Evolutionary conservation across 1,140 invertebrate genomes (phyloP).

Genomic region (Radopholus similis): DNA sequence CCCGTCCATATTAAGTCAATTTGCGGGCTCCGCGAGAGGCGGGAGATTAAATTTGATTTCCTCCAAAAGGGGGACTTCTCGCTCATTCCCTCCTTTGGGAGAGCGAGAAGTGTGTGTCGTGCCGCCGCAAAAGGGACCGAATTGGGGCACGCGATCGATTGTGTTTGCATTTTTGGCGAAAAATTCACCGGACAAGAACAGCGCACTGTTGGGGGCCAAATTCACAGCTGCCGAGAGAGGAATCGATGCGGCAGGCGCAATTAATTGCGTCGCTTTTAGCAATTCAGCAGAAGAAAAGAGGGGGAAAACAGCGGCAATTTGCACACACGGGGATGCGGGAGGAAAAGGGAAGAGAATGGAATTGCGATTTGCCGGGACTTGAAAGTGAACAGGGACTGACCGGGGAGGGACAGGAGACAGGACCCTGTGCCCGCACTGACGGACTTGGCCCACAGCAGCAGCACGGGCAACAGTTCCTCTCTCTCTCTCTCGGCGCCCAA

Average conservation of each 20-base stretch:
- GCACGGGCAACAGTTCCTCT: too few relatives aligned
- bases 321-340: not conserved
- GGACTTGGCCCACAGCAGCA: too few relatives aligned
- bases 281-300: not conserved
- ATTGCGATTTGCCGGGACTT: too few relatives aligned
- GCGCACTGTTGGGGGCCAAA: not conserved
- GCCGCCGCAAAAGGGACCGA: too few relatives aligned
- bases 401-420: too few relatives aligned
- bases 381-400: too few relatives aligned
- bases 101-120: not conserved
- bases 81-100: too few relatives aligned
- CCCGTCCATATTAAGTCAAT: constrained; percentile 4
- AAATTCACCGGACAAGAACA: not conserved
- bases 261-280: too few relatives aligned
- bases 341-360: not conserved
- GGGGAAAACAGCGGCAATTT: not conserved
- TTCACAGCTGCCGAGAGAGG: too few relatives aligned
- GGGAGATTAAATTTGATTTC: constrained; percentile 25
- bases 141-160: not conserved
- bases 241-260: too few relatives aligned
- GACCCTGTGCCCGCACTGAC: too few relatives aligned
- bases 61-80: not conserved
- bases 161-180: not conserved
- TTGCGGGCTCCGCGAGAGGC: not conserved
- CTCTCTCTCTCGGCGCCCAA: too few relatives aligned